phyloP scores from a whole-genome alignment of 2,888 invertebrate genomes.

The Sylvicola fuscatus region DNA sequence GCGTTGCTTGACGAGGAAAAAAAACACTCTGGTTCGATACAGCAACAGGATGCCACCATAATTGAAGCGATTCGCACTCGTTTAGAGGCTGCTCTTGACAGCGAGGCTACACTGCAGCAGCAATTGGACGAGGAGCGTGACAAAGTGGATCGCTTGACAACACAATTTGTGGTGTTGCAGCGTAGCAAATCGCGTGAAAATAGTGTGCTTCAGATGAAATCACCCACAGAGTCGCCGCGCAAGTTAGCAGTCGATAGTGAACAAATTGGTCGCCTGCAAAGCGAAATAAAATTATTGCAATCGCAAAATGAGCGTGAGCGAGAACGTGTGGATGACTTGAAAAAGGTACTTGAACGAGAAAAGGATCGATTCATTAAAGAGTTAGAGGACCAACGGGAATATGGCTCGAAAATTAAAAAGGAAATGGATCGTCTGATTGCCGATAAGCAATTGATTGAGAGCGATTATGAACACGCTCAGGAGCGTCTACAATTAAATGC shows the following conservation, averaged over 20 bases:
- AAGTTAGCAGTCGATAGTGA: conserved; percentile 25
- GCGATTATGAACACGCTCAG: conserved; percentile 20
- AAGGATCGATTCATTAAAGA: conserved; percentile 24
- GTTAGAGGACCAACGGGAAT: conserved; percentile 21
- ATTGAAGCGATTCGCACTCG: conserved; percentile 41
- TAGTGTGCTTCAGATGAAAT: conserved; percentile 14
- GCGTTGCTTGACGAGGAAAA: conserved; percentile 35
- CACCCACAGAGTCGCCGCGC: conserved; percentile 20
- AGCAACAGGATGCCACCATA: conserved; percentile 43
- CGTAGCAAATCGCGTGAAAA: conserved; percentile 18
- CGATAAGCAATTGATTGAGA: conserved; percentile 19
- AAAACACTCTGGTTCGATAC: conserved; percentile 30
- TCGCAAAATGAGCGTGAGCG: conserved; percentile 32
- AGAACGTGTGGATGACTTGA: conserved; percentile 26
- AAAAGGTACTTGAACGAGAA: conserved; percentile 24
- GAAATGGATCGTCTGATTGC: conserved; percentile 23
- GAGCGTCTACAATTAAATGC: conserved; percentile 12
- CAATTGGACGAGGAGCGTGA: conserved; percentile 32
- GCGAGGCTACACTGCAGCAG: conserved; percentile 40
- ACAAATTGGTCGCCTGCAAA: conserved; percentile 25
- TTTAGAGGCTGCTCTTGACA: conserved; percentile 39
- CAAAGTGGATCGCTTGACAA: conserved; percentile 27
- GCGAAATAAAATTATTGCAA: conserved; percentile 29
- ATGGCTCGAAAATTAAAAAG: conserved; percentile 22
- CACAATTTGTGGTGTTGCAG: conserved; percentile 22